These are phyloP conservation scores for Drosophila merina DNA, from an alignment of 2,888 invertebrate genomes.

Conservation along the genomic window DNA sequence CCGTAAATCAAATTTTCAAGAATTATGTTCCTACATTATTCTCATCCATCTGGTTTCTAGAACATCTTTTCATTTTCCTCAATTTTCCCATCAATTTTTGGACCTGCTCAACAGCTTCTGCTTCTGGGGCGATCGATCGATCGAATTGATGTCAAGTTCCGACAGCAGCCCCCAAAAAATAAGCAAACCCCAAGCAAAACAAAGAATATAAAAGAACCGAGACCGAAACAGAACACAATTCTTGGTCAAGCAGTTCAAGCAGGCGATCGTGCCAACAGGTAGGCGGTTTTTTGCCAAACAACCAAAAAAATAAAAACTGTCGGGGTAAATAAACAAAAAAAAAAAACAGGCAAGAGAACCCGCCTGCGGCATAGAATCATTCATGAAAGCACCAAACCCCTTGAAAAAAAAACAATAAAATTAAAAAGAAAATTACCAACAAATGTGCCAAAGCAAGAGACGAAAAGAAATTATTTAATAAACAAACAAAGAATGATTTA, in stretches of 20 bases:
- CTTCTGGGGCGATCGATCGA: constrained; percentile 11
- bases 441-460: constrained; percentile 39
- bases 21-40: too few relatives aligned
- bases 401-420: neutral
- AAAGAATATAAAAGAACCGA: constrained; percentile 27
- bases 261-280: constrained; percentile 62
- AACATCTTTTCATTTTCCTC: too few relatives aligned
- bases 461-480: constrained; percentile 56
- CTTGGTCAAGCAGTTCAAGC: constrained; percentile 61
- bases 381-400: constrained; percentile 23
- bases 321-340: constrained; percentile 7
- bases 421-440: constrained; percentile 24
- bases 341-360: constrained; percentile 8
- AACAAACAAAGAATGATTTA: constrained; percentile 50
- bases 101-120: constrained; percentile 38
- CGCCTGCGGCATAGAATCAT: constrained; percentile 39
- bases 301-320: constrained; percentile 6
- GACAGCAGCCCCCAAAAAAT: constrained; percentile 48
- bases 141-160: constrained; percentile 57
- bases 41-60: too few relatives aligned
- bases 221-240: constrained; percentile 39
- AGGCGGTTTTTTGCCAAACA: constrained; percentile 42
- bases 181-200: constrained; percentile 37
- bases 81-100: constrained; percentile 8
- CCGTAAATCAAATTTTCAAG: too few relatives aligned